These are phyloP conservation scores for Volucella zonaria DNA, from an alignment of 2,888 invertebrate species.

Conservation along the genomic window DNA sequence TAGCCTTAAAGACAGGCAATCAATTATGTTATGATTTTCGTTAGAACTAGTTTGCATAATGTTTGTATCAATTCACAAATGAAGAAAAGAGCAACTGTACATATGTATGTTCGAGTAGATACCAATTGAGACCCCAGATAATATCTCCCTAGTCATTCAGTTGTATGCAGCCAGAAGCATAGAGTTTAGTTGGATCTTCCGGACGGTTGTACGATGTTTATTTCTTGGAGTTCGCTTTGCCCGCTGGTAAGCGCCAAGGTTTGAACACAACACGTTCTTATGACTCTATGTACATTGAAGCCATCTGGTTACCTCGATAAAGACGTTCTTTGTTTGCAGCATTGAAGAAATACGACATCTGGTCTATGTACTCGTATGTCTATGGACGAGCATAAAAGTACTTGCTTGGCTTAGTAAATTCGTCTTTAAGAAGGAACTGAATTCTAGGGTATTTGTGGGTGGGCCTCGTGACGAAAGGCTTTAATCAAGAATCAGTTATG, in stretches of 20 bases:
- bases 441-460: constrained; percentile 47
- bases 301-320: constrained; percentile 48
- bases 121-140: constrained; percentile 37
- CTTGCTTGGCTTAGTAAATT: too few species aligned
- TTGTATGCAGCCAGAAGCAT: constrained; percentile 33
- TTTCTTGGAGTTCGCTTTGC: constrained; percentile 39
- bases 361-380: background rate
- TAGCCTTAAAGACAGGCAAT: constrained; percentile 53
- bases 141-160: constrained; percentile 43
- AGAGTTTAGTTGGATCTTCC: constrained; percentile 44
- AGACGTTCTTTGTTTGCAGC: constrained; percentile 25
- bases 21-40: constrained; percentile 43
- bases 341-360: constrained; percentile 14
- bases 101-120: constrained; percentile 20
- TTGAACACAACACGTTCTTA: constrained; percentile 8
- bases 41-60: constrained; percentile 20
- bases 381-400: background rate
- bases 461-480: constrained; percentile 39
- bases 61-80: constrained; percentile 30
- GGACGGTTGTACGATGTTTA: constrained; percentile 37
- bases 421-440: background rate
- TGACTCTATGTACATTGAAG: constrained; percentile 25
- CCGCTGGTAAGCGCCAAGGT: constrained; percentile 61
- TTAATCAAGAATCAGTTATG: constrained; percentile 29
- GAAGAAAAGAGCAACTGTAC: constrained; percentile 34